phyloP scores from a whole-genome alignment of 2,888 invertebrate species.

The Hypomecis atomaria region DNA sequence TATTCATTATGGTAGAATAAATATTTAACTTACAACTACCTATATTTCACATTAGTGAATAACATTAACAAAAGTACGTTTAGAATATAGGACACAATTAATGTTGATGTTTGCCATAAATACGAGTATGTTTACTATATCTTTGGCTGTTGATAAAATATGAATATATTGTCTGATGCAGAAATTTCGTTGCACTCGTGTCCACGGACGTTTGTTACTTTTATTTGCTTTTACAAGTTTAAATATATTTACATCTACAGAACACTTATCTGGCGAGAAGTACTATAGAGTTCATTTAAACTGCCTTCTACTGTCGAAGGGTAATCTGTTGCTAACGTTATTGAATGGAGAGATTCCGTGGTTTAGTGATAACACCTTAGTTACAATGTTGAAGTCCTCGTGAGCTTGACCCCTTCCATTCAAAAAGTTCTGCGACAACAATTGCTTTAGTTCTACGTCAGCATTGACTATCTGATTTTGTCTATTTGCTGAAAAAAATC shows the following conservation, averaged over 20 bases:
- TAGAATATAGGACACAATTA: conserved; percentile 15
- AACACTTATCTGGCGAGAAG: conserved; percentile 22
- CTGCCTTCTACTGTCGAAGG: conserved; percentile 74
- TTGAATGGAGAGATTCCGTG: conserved; percentile 86
- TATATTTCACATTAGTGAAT: neutral
- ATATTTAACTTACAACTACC: conserved; percentile 52
- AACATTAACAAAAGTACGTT: conserved; percentile 8
- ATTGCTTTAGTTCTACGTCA: conserved; percentile 86
- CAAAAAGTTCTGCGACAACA: conserved; percentile 87
- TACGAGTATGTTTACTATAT: conserved; percentile 35
- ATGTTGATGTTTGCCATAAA: conserved; percentile 3
- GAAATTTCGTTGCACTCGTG: neutral
- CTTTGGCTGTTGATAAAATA: conserved; percentile 42
- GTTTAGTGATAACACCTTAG: conserved; percentile 91
- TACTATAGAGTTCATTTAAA: conserved; percentile 45
- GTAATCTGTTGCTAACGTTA: conserved; percentile 70
- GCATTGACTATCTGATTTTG: conserved; percentile 67
- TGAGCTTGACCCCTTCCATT: conserved; percentile 85
- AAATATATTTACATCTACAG: conserved; percentile 26
- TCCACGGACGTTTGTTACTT: conserved; percentile 4
- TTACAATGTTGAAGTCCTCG: conserved; percentile 92
- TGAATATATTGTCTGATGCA: conserved; percentile 15
- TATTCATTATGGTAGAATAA: conserved; percentile 69
- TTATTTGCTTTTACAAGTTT: conserved; percentile 10
- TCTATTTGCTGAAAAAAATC: conserved; percentile 64